phyloP scores from a whole-genome alignment of 2,797 vertebrate species.

The Picus viridis region DNA sequence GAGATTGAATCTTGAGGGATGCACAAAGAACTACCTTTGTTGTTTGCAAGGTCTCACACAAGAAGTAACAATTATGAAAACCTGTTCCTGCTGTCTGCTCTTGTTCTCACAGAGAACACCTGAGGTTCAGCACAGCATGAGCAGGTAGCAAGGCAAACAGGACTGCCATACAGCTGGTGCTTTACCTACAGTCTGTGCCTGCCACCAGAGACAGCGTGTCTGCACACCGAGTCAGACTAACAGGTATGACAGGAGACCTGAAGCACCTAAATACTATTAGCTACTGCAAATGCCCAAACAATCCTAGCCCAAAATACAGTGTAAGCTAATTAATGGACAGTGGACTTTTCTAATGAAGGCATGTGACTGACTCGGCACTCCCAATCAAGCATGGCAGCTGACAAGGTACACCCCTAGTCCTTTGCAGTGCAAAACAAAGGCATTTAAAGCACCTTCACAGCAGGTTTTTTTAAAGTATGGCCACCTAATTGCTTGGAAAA shows the following conservation, averaged over 20 bases:
- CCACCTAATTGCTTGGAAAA: background rate
- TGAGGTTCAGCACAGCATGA: background rate
- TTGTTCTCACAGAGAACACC: accelerated
- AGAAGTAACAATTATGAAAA: background rate
- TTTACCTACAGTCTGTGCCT: background rate
- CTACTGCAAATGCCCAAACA: background rate
- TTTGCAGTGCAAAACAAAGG: background rate
- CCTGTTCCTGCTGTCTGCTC: background rate
- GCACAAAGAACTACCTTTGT: background rate
- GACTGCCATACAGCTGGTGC: background rate
- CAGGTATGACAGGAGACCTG: background rate
- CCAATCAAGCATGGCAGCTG: background rate
- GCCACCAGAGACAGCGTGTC: background rate
- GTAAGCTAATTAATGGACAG: background rate
- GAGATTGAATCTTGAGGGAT: background rate
- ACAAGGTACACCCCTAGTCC: background rate
- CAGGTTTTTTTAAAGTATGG: background rate
- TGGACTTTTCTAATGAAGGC: background rate
- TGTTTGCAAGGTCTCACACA: background rate
- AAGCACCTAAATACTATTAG: background rate
- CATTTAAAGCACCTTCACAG: background rate
- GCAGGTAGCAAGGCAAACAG: background rate
- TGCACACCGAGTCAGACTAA: background rate
- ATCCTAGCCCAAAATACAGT: background rate
- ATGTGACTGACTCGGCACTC: background rate